Base-by-base conservation (phyloP, 2,888 invertebrate species). In the Catocala fraxini region DNA sequence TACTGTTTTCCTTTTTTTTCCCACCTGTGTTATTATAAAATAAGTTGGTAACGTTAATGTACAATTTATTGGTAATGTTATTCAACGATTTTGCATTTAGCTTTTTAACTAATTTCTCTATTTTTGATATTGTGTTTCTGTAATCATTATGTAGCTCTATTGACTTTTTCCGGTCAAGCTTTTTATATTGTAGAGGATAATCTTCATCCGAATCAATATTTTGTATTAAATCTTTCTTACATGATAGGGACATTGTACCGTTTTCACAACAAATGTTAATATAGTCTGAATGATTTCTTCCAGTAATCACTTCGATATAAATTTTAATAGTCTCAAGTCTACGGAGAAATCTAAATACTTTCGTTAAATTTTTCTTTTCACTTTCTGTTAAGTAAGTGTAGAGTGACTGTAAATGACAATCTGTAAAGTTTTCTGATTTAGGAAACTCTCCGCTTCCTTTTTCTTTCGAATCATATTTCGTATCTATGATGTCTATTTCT, bases 401-500 rank as follows among this genome's bases (percentile, higher is more conserved):
- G 6, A 93, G 74, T 0, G 93, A 92, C 63, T 77, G 71, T 39
- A 92, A 69, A 56, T 85, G 77, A 67, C 93, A 93, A 25, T 80
- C 80, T 15, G 71, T 70, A 4, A 77, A 73, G 12, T 33, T 51
- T 6, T 63, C 64, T 1, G 67, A 39, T 42, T 67, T 73, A 3
- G 57, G 5, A 34, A 54, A 63, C 52, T 71, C 65, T 39, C 78
- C 64, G n/a, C 65, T 80, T 51, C 71, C 67, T 61, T 70, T 66
- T n/a, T 51, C 62, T 33, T 66, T 68, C 25, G 68, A 65, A 63
- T 80, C 77, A 68, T 79, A 81, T 42, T 72, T 83, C 3, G 82
- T 75, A 66, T 89, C 86, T 45, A 91, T 86, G 13, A 93, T 83
- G 72, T 91, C 88, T 63, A 93, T 89, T 51, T 90, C 85, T 48